Base-by-base conservation (phyloP, 1,140 invertebrate species). In the Harlomillsia oculata region DNA sequence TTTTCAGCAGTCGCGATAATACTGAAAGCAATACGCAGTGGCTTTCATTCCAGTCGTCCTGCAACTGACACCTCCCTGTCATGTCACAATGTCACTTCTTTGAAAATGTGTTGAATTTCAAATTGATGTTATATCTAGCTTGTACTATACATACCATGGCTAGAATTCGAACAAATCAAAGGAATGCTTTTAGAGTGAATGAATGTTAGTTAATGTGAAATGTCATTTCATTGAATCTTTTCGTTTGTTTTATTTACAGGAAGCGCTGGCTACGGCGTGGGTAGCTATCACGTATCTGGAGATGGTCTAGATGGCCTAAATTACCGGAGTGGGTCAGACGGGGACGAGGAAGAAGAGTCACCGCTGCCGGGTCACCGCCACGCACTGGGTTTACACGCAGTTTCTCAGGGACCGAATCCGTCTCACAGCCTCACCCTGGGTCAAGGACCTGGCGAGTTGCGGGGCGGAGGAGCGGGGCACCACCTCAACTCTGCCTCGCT, bases 331-430 rank as follows among this genome's bases (percentile, higher is more conserved):
- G 63, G 63, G 2, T 61, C 59, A 18, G 63, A 64, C 25, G 63
- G 63, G 6, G 63, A 64, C 39, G 63, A 55, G 6, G 62, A 64
- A 34, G 63, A 64, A 26, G 58, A 60, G 16, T 60, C 63, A 9
- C 63, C 63, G 3, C 54, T 48, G 5, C 41, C 53, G 4, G 41
- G 49, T 11, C 60, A 59, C 28, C 44, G 56, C 18, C 54, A 45
- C 39, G 29, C 44, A 20, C 45, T 32, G 28, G 36, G 36, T 43
- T 16, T 40, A 28, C 30, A 30, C 26, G 8, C 44, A 43, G 21
- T 39, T 25, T 18, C 30, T 5, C 30, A 29, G 20, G 25, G 28
- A 6, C 45, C 45, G 16, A 25, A 21, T 11, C 36, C 18, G 11
- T 50, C 50, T 57, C 55, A 46, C 37, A 43, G 46, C 32, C 48